Conservation (phyloP, 1,140 invertebrate genomes). For the Drosophila micromelanica region DNA sequence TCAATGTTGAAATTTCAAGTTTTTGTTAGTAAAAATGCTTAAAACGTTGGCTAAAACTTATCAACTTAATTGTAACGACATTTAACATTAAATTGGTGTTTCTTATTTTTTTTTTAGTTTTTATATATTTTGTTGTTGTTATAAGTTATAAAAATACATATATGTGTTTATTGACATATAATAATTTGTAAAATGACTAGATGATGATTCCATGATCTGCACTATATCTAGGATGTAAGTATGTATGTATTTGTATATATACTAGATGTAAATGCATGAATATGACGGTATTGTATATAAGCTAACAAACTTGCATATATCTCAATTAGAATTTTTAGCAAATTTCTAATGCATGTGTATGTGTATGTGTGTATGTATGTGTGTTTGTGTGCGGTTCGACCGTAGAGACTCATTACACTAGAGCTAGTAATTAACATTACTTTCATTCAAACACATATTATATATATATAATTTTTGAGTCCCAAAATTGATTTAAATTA, state of each 20-base stretch:
- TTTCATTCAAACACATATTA: neutral
- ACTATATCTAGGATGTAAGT: constrained; percentile 42
- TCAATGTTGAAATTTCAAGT: constrained; percentile 46
- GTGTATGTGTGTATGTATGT: constrained; percentile 36
- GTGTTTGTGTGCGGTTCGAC: constrained; percentile 72
- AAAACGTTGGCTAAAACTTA: constrained; percentile 74
- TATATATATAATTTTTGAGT: constrained; percentile 54
- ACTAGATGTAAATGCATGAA: constrained; percentile 67
- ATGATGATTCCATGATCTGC: constrained; percentile 42
- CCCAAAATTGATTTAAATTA: constrained; percentile 79
- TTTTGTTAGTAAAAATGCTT: constrained; percentile 47
- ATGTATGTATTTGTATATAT: constrained; percentile 47
- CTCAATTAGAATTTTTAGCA: constrained; percentile 43
- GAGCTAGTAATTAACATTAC: constrained; percentile 45
- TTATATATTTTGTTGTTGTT: constrained; percentile 23
- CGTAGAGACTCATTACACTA: constrained; percentile 70
- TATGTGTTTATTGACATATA: constrained; percentile 31
- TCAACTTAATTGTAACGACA: constrained; percentile 80
- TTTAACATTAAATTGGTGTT: constrained; percentile 81
- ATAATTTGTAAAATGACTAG: constrained; percentile 48
- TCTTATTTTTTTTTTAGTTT: constrained; percentile 14
- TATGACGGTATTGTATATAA: constrained; percentile 52
- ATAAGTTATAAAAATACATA: constrained; percentile 77
- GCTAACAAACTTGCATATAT: constrained; percentile 71
- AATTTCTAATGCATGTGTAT: constrained; percentile 13